Conservation (phyloP, 2,113 vertebrate genomes). For the Chionodraco myersi region DNA sequence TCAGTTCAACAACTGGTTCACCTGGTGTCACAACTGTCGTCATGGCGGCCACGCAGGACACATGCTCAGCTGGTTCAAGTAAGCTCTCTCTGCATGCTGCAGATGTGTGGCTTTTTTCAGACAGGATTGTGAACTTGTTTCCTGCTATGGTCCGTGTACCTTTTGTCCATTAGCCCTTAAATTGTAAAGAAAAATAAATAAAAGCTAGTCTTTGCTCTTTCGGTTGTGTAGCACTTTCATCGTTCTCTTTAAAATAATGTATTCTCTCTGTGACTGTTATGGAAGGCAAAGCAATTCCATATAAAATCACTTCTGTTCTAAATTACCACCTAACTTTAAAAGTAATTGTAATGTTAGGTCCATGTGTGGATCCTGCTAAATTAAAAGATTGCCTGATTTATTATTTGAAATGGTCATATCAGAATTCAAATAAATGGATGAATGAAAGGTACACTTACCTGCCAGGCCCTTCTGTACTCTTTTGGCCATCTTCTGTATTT, state of each 20-base stretch:
- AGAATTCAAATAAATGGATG: background rate
- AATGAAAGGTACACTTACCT: background rate
- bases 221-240: too few relatives aligned
- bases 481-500: background rate
- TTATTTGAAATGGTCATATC: too few relatives aligned
- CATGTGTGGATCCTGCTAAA: background rate
- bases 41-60: slow-evolving; percentile 98
- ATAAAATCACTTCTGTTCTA: background rate
- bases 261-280: background rate
- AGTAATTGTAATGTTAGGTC: background rate
- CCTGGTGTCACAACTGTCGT: slow-evolving; percentile 99
- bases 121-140: background rate
- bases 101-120: too few relatives aligned
- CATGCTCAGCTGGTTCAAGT: slow-evolving; percentile 99
- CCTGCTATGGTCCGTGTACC: background rate
- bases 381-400: too few relatives aligned
- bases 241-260: too few relatives aligned
- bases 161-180: background rate
- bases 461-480: background rate
- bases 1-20: slow-evolving; percentile 99
- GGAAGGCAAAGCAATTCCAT: slow-evolving; percentile 1
- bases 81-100: slow-evolving; percentile 25
- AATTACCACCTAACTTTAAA: background rate
- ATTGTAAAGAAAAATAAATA: background rate
- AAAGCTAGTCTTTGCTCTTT: too few relatives aligned